phyloP scores from a whole-genome alignment of 2,888 invertebrate genomes.

The Eudasyphora cyanicolor region DNA sequence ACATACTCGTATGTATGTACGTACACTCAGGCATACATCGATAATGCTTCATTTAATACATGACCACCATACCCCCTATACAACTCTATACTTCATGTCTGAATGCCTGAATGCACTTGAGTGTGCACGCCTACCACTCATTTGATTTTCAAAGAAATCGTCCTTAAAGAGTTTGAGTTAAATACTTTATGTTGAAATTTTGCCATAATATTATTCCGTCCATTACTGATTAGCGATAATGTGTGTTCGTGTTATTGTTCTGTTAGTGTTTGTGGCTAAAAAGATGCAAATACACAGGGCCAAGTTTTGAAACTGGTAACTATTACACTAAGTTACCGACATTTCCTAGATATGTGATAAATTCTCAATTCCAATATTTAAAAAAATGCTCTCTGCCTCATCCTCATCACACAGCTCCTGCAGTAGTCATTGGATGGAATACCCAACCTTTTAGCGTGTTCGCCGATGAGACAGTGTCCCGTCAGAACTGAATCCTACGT shows the following conservation, averaged over 20 bases:
- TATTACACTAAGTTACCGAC: too few species aligned
- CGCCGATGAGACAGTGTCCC: too few species aligned
- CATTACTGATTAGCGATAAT: not conserved
- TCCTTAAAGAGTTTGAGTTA: slow-evolving; percentile 58
- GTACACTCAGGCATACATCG: slow-evolving; percentile 28
- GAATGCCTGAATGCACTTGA: slow-evolving; percentile 17
- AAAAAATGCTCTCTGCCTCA: too few species aligned
- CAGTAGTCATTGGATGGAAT: too few species aligned
- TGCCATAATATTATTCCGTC: slow-evolving; percentile 15
- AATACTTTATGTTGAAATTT: slow-evolving; percentile 47
- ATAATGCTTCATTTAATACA: slow-evolving; percentile 31
- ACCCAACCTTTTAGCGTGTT: too few species aligned
- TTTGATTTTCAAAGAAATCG: slow-evolving; percentile 46
- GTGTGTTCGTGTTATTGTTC: not conserved
- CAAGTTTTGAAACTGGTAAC: too few species aligned
- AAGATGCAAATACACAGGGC: too few species aligned
- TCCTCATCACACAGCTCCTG: too few species aligned
- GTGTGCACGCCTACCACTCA: slow-evolving; percentile 19
- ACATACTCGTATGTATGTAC: slow-evolving; percentile 28
- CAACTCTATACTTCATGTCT: slow-evolving; percentile 22
- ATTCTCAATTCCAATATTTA: too few species aligned
- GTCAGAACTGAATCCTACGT: too few species aligned
- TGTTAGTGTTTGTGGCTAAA: not conserved
- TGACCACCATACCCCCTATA: slow-evolving; percentile 20
- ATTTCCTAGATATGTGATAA: too few species aligned